Base-by-base conservation (phyloP, 2,888 invertebrate species). In the Orthosia gracilis region DNA sequence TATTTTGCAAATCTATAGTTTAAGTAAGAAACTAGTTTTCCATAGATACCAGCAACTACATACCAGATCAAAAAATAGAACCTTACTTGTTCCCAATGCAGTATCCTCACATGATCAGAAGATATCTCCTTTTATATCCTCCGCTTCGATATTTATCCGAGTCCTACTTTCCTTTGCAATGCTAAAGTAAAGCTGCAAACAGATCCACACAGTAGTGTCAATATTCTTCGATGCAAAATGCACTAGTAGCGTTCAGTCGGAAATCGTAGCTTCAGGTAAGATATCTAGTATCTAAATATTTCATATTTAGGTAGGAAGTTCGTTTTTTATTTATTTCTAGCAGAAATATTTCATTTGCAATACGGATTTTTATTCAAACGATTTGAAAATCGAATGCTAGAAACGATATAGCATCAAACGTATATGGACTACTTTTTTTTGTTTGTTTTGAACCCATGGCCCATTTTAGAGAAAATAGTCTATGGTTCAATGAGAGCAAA, bases 131-230 rank as follows among this genome's bases (percentile, higher is more conserved):
- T 57, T 52, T 57, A n/a, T 18, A 68, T 68, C 45, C 17, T 31
- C n/a, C 45, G 50, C 1, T 15, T 45, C 26, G 18, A 59, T 68
- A 59, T 61, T 73, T 73, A 73, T 69, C 66, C 21, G 9, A 61
- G 21, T 54, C 40, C 40, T 61, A 65, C 54, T 68, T 73, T 31
- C 59, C 18, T 61, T 55, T 54, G 64, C 21, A 18, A 26, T 4
- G 52, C 21, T 3, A 15, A 54, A 66, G 52, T 23, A 18, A 66
- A 66, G 54, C 47, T 52, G 45, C 59, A 52, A 72, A 73, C 72
- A 64, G 49, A 70, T 69, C 40, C 17, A 15, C 15, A 31, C 21
- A 31, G 59, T 26, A 58, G 52, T 52, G 45, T 54, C 59, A 59
- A 68, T 54, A 68, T 68, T 47, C 50, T 59, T 73, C 21, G 52